Evolutionary conservation across 2,797 vertebrate species (phyloP).

Genomic region (Neosilurus mollespiculum): DNA sequence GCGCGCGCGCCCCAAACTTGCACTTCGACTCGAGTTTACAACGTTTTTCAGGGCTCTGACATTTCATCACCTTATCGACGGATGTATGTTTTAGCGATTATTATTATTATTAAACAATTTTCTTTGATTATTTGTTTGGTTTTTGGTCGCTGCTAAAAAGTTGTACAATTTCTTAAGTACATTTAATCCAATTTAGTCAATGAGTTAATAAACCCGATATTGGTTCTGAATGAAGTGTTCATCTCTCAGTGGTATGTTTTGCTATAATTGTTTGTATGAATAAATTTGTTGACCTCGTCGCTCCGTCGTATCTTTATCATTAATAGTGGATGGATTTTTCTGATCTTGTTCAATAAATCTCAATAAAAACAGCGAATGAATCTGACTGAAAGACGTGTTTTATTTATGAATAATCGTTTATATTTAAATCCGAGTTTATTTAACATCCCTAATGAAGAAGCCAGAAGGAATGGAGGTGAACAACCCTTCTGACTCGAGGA

Average conservation of each 20-base stretch:
- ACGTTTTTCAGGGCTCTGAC: slow-evolving; percentile 10
- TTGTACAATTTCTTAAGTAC: slow-evolving; percentile 16
- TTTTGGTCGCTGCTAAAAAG: slow-evolving; percentile 30
- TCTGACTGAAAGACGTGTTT: not conserved
- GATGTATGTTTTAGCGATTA: not conserved
- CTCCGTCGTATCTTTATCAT: slow-evolving; percentile 29
- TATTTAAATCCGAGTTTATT: not conserved
- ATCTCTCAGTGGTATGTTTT: slow-evolving; percentile 15
- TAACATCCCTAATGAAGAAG: too few relatives aligned
- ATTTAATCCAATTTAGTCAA: slow-evolving; percentile 3
- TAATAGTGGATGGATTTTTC: slow-evolving; percentile 27
- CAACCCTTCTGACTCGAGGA: too few relatives aligned
- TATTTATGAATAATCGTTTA: not conserved
- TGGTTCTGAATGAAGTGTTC: slow-evolving; percentile 1
- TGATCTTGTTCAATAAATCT: slow-evolving; percentile 35
- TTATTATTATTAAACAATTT: slow-evolving; percentile 1
- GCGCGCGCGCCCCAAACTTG: slow-evolving; percentile 25
- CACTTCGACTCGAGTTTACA: slow-evolving; percentile 35
- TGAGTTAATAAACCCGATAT: not conserved
- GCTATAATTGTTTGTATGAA: not conserved
- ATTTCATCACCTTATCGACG: not conserved
- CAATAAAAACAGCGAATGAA: slow-evolving; percentile 13
- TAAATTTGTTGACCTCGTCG: not conserved
- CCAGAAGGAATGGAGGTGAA: not conserved
- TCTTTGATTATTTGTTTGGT: not conserved